These are phyloP conservation scores for Gymnobelideus leadbeateri DNA, from an alignment of 2,113 vertebrate species.

Conservation along the genomic window DNA sequence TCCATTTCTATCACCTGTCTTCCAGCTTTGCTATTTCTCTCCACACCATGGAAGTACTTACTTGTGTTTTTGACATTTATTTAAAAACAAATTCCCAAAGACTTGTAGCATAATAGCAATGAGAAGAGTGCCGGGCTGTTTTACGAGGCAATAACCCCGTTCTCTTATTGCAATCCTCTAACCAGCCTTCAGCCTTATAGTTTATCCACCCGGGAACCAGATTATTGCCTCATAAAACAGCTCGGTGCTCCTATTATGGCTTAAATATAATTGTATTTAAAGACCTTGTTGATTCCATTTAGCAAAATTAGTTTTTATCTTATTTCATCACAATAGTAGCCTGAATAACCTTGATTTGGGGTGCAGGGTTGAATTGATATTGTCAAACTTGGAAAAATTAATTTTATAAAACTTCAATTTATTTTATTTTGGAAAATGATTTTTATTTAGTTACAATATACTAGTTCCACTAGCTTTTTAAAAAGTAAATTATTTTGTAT, in stretches of 20 bases:
- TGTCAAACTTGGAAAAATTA: conserved; percentile 53
- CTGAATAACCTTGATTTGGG: conserved; percentile 75
- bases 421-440: background rate
- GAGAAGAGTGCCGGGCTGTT: conserved; percentile 66
- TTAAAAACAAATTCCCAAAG: conserved; percentile 72
- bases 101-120: conserved; percentile 59
- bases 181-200: conserved; percentile 69
- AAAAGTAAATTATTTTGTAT: conserved; percentile 42
- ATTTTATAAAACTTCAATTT: conserved; percentile 7
- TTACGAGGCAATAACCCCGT: conserved; percentile 74
- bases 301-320: conserved; percentile 80
- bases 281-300: conserved; percentile 78
- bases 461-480: background rate
- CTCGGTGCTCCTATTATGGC: conserved; percentile 64
- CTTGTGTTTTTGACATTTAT: conserved; percentile 63
- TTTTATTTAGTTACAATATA: background rate
- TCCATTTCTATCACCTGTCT: background rate
- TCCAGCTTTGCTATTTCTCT: conserved; percentile 16
- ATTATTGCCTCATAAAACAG: conserved; percentile 79
- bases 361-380: conserved; percentile 42
- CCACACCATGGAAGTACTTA: conserved; percentile 20
- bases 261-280: conserved; percentile 82
- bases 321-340: conserved; percentile 72
- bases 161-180: conserved; percentile 72
- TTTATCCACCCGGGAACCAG: conserved; percentile 75